These are phyloP conservation scores for Drosophila paracracens DNA, from an alignment of 2,888 invertebrate species.

Conservation along the genomic window DNA sequence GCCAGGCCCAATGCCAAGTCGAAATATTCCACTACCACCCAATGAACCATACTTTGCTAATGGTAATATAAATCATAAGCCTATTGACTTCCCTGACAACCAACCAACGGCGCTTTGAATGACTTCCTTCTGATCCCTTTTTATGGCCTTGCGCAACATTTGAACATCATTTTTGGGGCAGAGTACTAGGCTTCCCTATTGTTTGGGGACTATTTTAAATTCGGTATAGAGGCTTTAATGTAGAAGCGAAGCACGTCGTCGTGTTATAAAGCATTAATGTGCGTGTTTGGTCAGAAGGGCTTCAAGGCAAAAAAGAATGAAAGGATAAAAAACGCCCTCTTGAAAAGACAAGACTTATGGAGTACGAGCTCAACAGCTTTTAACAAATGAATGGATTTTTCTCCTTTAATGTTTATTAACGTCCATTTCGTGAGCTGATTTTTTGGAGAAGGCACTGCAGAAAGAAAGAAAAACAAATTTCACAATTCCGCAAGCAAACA, in stretches of 20 bases:
- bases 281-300: conserved; percentile 61
- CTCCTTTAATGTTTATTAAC: conserved; percentile 14
- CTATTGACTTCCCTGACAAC: conserved; percentile 65
- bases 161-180: conserved; percentile 41
- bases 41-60: conserved; percentile 67
- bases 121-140: conserved; percentile 72
- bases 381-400: conserved; percentile 36
- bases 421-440: conserved; percentile 24
- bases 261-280: conserved; percentile 60
- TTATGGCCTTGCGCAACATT: conserved; percentile 69
- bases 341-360: conserved; percentile 12
- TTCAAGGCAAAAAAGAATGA: conserved; percentile 24
- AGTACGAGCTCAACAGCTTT: conserved; percentile 8
- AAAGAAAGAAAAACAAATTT: conserved; percentile 1
- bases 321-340: conserved; percentile 2
- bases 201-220: conserved; percentile 49
- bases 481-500: neutral
- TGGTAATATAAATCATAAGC: conserved; percentile 77
- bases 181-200: neutral
- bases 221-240: conserved; percentile 43
- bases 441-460: neutral
- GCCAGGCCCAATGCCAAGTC: neutral
- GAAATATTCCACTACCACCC: conserved; percentile 16
- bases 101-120: conserved; percentile 32
- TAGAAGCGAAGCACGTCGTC: conserved; percentile 58